Evolutionary conservation across 2,888 invertebrate genomes (phyloP).

Genomic region (Melinaea marsaeus): DNA sequence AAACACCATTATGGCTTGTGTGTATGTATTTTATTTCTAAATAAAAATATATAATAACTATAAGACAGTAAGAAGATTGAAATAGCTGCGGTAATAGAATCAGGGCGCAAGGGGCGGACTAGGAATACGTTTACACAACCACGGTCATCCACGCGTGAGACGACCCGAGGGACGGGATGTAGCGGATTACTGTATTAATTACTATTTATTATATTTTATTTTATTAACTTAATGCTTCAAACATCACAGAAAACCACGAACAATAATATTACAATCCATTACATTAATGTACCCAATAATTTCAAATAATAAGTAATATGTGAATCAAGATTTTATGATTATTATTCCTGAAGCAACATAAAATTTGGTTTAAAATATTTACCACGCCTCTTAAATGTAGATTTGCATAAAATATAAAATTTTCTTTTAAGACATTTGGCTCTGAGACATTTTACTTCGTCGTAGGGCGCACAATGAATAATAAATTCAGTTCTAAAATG

Average conservation of each 20-base stretch:
- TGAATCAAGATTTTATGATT: not conserved
- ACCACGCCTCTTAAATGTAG: not conserved
- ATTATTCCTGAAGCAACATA: not conserved
- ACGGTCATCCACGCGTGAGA: constrained; percentile 47
- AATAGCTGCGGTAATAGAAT: constrained; percentile 62
- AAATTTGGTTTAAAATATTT: constrained; percentile 1
- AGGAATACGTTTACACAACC: constrained; percentile 46
- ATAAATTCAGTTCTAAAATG: constrained; percentile 5
- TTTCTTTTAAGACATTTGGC: constrained; percentile 8
- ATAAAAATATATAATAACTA: constrained; percentile 32
- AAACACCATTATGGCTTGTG: too few relatives aligned
- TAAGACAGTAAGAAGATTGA: constrained; percentile 46
- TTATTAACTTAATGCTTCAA: too few relatives aligned
- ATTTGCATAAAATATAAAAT: constrained; percentile 5
- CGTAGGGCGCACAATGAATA: constrained; percentile 3
- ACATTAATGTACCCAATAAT: not conserved
- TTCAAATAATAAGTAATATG: not conserved
- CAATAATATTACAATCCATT: not conserved
- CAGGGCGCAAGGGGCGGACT: constrained; percentile 38
- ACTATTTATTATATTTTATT: too few relatives aligned
- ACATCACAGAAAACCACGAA: too few relatives aligned
- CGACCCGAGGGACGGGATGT: constrained; percentile 8
- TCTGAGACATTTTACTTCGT: constrained; percentile 1
- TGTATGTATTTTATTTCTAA: not conserved
- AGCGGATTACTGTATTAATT: constrained; percentile 8